Percentiles rank a stretch among this genome's conserved stretches.
Evolutionary conservation across 2,888 invertebrate genomes (phyloP).

Genomic region (Cheilosia scutellata): DNA sequence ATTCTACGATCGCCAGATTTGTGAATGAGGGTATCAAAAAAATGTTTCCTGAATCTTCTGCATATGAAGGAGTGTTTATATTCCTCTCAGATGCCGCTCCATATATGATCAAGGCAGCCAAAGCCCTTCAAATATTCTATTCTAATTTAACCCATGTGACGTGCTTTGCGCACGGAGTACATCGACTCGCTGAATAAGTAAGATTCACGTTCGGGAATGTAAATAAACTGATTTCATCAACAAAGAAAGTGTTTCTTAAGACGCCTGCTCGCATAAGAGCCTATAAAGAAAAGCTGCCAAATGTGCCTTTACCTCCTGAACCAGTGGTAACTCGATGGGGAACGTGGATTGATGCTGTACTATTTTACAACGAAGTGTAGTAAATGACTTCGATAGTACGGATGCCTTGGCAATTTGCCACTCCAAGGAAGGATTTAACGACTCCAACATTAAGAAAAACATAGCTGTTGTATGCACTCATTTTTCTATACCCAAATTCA

Average conservation of each 20-base stretch:
- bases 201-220: conserved; percentile 42
- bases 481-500: not conserved
- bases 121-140: conserved; percentile 77
- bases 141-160: conserved; percentile 1
- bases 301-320: conserved; percentile 77
- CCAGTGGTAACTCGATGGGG: conserved; percentile 78
- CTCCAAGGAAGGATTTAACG: conserved; percentile 18
- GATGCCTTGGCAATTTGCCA: not conserved
- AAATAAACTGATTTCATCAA: conserved; percentile 14
- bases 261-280: conserved; percentile 76
- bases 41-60: conserved; percentile 11
- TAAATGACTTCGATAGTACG: conserved; percentile 3
- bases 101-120: conserved; percentile 76
- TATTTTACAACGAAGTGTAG: conserved; percentile 76
- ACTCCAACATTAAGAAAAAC: conserved; percentile 3
- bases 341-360: conserved; percentile 78
- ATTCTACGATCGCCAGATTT: conserved; percentile 45
- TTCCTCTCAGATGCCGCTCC: too few relatives aligned
- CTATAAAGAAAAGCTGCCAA: conserved; percentile 77
- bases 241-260: conserved; percentile 78
- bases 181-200: conserved; percentile 8
- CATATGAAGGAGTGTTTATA: conserved; percentile 20
- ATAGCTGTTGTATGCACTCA: not conserved
- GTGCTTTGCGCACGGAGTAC: too few relatives aligned
- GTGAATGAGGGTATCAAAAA: conserved; percentile 31